Percentiles rank a stretch among this genome's conserved stretches.
Conservation (phyloP, 1,140 invertebrate species). For the Drosophila obscura region DNA sequence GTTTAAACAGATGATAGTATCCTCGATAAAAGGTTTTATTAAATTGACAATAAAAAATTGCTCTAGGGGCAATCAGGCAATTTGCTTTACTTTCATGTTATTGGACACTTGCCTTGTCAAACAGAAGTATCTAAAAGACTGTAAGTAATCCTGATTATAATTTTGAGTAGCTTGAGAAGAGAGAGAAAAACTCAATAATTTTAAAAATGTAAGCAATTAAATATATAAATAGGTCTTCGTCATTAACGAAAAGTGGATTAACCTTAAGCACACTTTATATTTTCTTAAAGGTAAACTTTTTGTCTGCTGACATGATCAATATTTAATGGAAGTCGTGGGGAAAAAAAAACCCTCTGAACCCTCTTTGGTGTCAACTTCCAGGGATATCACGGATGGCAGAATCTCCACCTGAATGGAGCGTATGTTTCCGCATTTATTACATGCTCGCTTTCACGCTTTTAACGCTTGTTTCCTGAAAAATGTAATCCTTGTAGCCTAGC, state of each 20-base stretch:
- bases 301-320: constrained; percentile 8
- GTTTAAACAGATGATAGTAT: not conserved
- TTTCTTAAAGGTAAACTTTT: too few species aligned
- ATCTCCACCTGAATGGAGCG: constrained; percentile 52
- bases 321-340: too few species aligned
- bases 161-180: not conserved
- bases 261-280: too few species aligned
- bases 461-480: constrained; percentile 54
- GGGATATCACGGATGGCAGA: not conserved
- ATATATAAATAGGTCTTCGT: constrained; percentile 18
- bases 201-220: constrained; percentile 24
- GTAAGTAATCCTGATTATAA: too few species aligned
- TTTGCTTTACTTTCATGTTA: constrained; percentile 49
- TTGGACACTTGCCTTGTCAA: constrained; percentile 34
- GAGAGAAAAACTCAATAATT: constrained; percentile 5
- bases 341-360: too few species aligned
- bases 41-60: constrained; percentile 75
- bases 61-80: constrained; percentile 33
- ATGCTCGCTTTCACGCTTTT: constrained; percentile 47
- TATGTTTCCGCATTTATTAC: constrained; percentile 67
- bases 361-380: constrained; percentile 31
- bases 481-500: constrained; percentile 71
- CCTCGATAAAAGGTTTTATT: constrained; percentile 68
- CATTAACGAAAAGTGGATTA: not conserved
- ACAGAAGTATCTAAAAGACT: constrained; percentile 17